A percentile compares a stretch with the other conserved stretches of the same genome.
These are phyloP conservation scores for Cyanoramphus novaezelandiae DNA, from an alignment of 2,113 vertebrate species.

Conservation along the genomic window DNA sequence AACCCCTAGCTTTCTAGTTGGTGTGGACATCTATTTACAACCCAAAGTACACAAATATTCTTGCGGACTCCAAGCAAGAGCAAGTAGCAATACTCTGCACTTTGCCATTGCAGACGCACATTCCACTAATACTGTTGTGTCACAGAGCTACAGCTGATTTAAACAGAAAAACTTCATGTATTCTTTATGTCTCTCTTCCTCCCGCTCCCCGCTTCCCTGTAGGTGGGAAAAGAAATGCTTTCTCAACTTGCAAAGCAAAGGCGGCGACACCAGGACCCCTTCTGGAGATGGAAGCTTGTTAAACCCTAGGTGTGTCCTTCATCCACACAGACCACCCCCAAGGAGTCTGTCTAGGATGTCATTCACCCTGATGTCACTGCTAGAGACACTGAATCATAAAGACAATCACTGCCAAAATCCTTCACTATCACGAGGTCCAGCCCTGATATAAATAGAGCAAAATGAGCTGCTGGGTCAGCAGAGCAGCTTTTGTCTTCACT, in stretches of 20 bases:
- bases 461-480: constrained; percentile 47
- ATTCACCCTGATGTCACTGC: constrained; percentile 76
- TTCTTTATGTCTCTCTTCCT: neutral
- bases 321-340: constrained; percentile 67
- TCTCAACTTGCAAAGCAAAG: constrained; percentile 97
- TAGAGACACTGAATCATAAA: constrained; percentile 79
- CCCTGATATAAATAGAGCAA: constrained; percentile 54
- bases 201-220: neutral
- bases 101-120: neutral
- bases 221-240: constrained; percentile 94
- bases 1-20: neutral
- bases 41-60: neutral
- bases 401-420: constrained; percentile 83
- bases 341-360: constrained; percentile 72
- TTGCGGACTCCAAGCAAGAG: neutral
- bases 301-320: constrained; percentile 79
- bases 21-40: neutral
- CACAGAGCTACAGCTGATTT: neutral
- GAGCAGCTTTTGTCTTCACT: constrained; percentile 52
- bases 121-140: neutral
- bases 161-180: neutral
- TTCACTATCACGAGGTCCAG: constrained; percentile 63
- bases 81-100: neutral
- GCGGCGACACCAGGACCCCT: constrained; percentile 92
- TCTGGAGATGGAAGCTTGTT: constrained; percentile 99